These are phyloP conservation scores for Neotragus moschatus DNA, from an alignment of 2,113 vertebrate genomes.

Conservation along the genomic window DNA sequence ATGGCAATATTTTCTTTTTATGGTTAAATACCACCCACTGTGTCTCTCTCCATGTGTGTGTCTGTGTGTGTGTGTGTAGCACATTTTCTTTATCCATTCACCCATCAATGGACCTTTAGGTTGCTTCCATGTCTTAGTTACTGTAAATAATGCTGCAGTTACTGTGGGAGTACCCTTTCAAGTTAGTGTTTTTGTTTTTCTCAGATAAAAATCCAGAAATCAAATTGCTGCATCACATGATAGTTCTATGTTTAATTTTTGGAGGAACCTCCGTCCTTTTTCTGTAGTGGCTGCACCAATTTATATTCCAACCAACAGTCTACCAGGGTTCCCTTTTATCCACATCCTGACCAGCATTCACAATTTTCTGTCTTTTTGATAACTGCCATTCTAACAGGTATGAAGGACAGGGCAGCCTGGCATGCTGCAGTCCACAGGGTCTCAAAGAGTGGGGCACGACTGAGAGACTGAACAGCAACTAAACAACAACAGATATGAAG, in stretches of 20 bases:
- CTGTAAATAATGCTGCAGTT: neutral
- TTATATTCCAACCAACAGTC: neutral
- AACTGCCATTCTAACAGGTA: neutral
- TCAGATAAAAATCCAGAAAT: neutral
- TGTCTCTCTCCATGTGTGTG: no score
- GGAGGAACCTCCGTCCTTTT: neutral
- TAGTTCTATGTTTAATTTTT: neutral
- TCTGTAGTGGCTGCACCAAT: neutral
- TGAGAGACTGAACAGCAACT: neutral
- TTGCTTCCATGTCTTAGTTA: neutral
- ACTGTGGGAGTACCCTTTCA: neutral
- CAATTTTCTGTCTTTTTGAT: neutral
- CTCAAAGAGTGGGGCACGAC: neutral
- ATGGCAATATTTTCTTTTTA: neutral
- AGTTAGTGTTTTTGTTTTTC: neutral
- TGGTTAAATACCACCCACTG: neutral
- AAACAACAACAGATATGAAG: neutral
- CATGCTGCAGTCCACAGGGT: neutral
- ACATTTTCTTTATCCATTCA: neutral
- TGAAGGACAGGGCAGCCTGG: neutral
- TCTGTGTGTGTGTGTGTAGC: accelerated
- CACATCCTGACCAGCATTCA: neutral
- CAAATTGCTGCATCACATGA: neutral
- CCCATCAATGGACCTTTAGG: neutral
- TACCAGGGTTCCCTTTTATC: neutral